A percentile compares a stretch with the other conserved stretches of the same genome.
Evolutionary conservation across 2,797 vertebrate species (phyloP).

Genomic region (Austrolebias charrua): DNA sequence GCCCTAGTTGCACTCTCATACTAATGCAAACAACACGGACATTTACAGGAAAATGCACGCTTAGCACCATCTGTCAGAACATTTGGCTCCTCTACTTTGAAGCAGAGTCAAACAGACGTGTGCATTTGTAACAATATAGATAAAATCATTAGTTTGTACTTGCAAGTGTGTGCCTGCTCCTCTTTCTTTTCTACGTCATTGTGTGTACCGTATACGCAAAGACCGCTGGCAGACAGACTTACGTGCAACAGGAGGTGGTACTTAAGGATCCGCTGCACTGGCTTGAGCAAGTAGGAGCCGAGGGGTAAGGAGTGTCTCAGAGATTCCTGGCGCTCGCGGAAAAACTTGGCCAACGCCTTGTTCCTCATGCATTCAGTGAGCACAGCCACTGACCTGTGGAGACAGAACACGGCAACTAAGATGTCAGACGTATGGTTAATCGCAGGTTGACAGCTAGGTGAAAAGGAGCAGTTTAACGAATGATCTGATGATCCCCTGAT

Average conservation of each 20-base stretch:
- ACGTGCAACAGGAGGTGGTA: conserved; percentile 97
- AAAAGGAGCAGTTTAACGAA: conserved; percentile 6
- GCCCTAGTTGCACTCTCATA: neutral
- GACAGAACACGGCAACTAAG: conserved; percentile 29
- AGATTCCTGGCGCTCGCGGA: conserved; percentile 93
- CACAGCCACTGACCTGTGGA: conserved; percentile 91
- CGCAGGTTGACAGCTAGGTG: conserved; percentile 24
- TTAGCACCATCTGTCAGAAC: conserved; percentile 66
- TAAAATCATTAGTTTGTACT: conserved; percentile 23
- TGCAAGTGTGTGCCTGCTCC: conserved; percentile 11
- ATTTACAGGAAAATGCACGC: conserved; percentile 46
- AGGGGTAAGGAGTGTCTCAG: conserved; percentile 92
- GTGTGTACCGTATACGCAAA: neutral
- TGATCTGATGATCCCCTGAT: neutral
- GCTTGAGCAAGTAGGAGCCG: conserved; percentile 97
- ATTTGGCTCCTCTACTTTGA: conserved; percentile 55
- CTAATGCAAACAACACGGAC: conserved; percentile 4
- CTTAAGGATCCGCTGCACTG: conserved; percentile 98
- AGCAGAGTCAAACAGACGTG: neutral
- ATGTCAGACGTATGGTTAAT: conserved; percentile 26
- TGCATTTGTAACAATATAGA: conserved; percentile 12
- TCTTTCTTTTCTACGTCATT: conserved; percentile 14
- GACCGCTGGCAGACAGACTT: conserved; percentile 59
- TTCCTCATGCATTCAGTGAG: conserved; percentile 97
- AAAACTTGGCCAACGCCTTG: conserved; percentile 93